phyloP scores from a whole-genome alignment of 2,888 invertebrate genomes.

The Leptodirus hochenwartii region DNA sequence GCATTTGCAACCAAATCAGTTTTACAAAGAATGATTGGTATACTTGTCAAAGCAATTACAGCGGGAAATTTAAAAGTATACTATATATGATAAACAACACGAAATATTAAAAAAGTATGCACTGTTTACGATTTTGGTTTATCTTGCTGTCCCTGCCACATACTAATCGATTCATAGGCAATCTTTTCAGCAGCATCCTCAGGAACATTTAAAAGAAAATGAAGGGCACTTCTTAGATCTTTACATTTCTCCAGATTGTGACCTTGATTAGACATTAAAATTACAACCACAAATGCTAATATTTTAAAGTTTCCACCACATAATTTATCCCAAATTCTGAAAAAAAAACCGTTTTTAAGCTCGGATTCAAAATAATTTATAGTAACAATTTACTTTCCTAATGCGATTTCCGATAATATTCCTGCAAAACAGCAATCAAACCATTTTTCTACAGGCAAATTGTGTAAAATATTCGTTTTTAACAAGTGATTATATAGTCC shows the following conservation, averaged over 20 bases:
- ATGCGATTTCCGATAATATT: conserved; percentile 55
- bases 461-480: conserved; percentile 41
- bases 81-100: too few relatives aligned
- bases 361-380: conserved; percentile 3
- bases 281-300: conserved; percentile 58
- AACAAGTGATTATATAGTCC: conserved; percentile 49
- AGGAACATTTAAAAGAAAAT: conserved; percentile 51
- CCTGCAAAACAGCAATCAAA: conserved; percentile 70
- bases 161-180: conserved; percentile 69
- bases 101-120: too few relatives aligned
- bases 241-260: conserved; percentile 44
- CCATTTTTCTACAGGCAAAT: conserved; percentile 57
- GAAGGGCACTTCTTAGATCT: conserved; percentile 37
- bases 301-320: conserved; percentile 73
- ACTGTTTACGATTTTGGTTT: conserved; percentile 22
- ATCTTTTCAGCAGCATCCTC: conserved; percentile 68
- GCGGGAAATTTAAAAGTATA: too few relatives aligned
- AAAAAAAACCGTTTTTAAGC: conserved; percentile 11
- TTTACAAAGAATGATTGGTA: too few relatives aligned
- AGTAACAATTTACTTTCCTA: conserved; percentile 43
- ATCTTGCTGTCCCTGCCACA: conserved; percentile 57
- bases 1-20: too few relatives aligned
- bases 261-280: conserved; percentile 50
- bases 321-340: conserved; percentile 77
- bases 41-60: too few relatives aligned